Conservation (phyloP, 2,888 invertebrate species). For the Chaetogeoica ovagalla region DNA sequence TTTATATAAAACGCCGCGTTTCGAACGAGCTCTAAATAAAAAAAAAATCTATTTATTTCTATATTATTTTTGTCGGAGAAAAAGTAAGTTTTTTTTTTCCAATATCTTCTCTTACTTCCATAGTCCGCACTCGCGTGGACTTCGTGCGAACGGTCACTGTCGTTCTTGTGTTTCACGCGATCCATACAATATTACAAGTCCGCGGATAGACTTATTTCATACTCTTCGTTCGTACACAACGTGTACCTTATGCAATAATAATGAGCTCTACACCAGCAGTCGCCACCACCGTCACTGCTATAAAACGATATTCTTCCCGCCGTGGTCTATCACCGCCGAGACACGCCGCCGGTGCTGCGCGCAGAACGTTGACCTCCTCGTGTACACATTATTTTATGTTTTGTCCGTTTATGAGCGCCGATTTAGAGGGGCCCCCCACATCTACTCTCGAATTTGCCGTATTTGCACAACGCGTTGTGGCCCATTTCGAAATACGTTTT, state of each 20-base stretch:
- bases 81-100: too few species aligned
- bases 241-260: constrained; percentile 45
- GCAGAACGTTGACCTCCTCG: constrained; percentile 45
- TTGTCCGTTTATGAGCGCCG: constrained; percentile 8
- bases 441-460: background rate
- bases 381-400: constrained; percentile 17
- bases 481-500: background rate
- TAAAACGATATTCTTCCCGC: too few species aligned
- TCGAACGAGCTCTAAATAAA: too few species aligned
- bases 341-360: too few species aligned
- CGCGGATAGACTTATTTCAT: background rate
- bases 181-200: background rate
- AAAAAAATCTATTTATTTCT: too few species aligned
- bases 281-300: background rate
- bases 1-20: background rate
- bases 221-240: background rate
- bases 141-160: too few species aligned
- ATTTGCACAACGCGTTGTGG: background rate
- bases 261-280: constrained; percentile 14
- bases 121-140: too few species aligned
- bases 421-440: background rate
- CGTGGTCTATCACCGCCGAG: too few species aligned
- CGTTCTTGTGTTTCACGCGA: background rate
- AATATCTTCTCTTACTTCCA: too few species aligned
- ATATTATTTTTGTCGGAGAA: too few species aligned